A percentile compares a stretch with the other conserved stretches of the same genome.
Conservation (phyloP, 2,113 vertebrate species). For the Leptobrachium ailaonicum region DNA sequence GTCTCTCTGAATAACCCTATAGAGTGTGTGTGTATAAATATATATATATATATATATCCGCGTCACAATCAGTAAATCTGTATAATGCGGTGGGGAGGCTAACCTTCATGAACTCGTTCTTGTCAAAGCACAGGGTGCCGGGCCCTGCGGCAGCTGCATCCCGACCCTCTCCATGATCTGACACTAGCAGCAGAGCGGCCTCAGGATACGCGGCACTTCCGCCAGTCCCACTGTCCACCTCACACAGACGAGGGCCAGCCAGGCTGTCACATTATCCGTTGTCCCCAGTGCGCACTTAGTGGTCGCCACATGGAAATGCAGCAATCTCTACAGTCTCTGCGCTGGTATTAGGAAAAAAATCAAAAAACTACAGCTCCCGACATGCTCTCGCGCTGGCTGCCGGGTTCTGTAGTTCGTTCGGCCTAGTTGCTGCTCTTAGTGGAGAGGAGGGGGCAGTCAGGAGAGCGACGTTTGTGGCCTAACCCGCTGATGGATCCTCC, state of each 20-base stretch:
- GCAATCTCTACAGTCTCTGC: too few relatives aligned
- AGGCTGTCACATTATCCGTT: conserved; percentile 37
- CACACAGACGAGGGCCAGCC: conserved; percentile 44
- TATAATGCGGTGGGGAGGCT: neutral
- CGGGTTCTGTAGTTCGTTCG: neutral
- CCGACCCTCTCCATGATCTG: conserved; percentile 57
- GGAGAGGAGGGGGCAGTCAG: neutral
- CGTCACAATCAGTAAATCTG: too few relatives aligned
- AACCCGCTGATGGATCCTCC: neutral
- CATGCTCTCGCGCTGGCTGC: neutral
- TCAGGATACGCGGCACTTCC: conserved; percentile 61
- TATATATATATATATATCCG: too few relatives aligned
- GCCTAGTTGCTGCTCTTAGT: neutral
- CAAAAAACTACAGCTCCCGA: too few relatives aligned
- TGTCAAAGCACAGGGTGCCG: conserved; percentile 91
- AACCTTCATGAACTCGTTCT: conserved; percentile 96
- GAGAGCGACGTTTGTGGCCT: neutral
- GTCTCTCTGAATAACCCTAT: too few relatives aligned
- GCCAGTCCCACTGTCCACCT: conserved; percentile 65
- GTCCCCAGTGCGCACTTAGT: conserved; percentile 32
- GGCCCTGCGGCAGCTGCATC: conserved; percentile 88
- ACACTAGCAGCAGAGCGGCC: neutral
- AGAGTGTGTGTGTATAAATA: too few relatives aligned
- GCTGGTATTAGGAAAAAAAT: too few relatives aligned
- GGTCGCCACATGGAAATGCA: conserved; percentile 6